These are phyloP conservation scores for Trichonephila clavipes DNA, from an alignment of 1,140 invertebrate species.

Conservation along the genomic window DNA sequence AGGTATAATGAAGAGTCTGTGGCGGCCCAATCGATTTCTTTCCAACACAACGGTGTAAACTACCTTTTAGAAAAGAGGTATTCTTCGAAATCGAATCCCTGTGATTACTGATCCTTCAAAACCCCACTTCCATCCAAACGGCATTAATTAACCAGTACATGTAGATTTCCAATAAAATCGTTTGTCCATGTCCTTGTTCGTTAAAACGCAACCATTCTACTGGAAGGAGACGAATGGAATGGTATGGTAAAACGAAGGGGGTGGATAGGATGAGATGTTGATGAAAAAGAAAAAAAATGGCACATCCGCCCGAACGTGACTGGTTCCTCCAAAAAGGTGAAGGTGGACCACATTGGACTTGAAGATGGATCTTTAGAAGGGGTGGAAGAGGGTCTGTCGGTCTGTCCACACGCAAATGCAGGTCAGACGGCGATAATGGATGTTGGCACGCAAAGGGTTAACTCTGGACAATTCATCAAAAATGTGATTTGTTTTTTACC, in stretches of 20 bases:
- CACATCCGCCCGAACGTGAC: conserved; percentile 24
- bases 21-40: conserved; percentile 26
- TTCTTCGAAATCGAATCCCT: neutral
- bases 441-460: conserved; percentile 71
- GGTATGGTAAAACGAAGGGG: neutral
- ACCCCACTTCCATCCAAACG: neutral
- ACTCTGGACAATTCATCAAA: conserved; percentile 73
- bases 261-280: neutral
- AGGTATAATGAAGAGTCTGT: conserved; percentile 31
- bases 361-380: conserved; percentile 6
- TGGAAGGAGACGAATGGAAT: conserved; percentile 7
- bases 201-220: conserved; percentile 18
- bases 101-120: conserved; percentile 32
- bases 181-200: conserved; percentile 32
- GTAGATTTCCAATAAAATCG: conserved; percentile 47
- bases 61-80: conserved; percentile 5
- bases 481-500: conserved; percentile 72
- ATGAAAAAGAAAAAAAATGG: neutral
- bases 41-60: neutral
- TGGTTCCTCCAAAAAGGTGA: conserved; percentile 49
- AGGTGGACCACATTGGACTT: conserved; percentile 28
- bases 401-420: conserved; percentile 71
- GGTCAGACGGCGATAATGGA: conserved; percentile 74
- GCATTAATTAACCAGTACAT: conserved; percentile 43
- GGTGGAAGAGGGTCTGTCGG: neutral